Base-by-base conservation (phyloP, 2,113 vertebrate genomes). In the Miniopterus natalensis region DNA sequence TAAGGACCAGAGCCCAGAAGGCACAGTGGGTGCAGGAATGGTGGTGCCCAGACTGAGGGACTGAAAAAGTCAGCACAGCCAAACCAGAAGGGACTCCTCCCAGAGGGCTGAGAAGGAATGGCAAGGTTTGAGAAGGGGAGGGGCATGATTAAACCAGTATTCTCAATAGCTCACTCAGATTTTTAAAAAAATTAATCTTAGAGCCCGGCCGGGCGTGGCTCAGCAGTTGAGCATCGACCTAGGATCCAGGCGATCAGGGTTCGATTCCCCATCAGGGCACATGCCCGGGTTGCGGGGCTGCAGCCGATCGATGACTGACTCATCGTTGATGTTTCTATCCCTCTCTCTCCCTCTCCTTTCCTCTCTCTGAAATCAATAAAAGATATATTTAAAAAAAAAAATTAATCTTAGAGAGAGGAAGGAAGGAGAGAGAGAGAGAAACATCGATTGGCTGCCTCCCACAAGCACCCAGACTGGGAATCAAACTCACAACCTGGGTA, bases 41-140 rank as follows among this genome's bases (percentile, higher is more conserved):
- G 49, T 1, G 9, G 74, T 61, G 49, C 10, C 57, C 47, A 40
- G 23, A 61, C n/a, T 23, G 0, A 53, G 45, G 6, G n/a, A 3
- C 25, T 66, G 63, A 66, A 51, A 51, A 74, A 15, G 31, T 23
- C 42, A 71, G 36, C 84, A 49, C 49, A 25, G 11, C 40, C 23
- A 3, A 3, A 47, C 29, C 21, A 4, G 14, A 59, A 55, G 36
- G 47, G 45, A 3, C 31, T 9, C 10, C 36, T 63, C 15, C n/a
- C 12, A 0, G 6, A 51, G 18, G 29, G 23, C 25, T 1, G 0
- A 23, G 5, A 27, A 9, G 47, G 3, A 4, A 2, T 5, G n/a
- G 25, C 17, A 40, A 36, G 7, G 7, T 87, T 53, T 23, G 81
- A 75, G 40, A 73, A 45, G 7, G 9, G 31, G 3, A 42, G 27